phyloP scores from a whole-genome alignment of 1,140 invertebrate genomes.

The Arctopsyche grandis region DNA sequence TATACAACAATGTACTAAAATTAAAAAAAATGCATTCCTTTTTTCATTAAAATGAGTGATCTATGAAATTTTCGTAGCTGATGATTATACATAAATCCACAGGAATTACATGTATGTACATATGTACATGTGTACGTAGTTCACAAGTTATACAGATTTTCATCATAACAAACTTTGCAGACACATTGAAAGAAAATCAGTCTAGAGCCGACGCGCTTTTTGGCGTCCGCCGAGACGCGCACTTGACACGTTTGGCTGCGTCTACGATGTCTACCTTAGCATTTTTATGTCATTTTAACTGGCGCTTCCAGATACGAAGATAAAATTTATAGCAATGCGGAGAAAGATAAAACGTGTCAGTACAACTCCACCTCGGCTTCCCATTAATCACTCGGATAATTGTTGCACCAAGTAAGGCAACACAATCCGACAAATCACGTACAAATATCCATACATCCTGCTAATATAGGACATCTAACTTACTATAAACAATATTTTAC shows the following conservation, averaged over 20 bases:
- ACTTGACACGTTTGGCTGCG: slow-evolving; percentile 30
- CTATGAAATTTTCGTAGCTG: too few relatives aligned
- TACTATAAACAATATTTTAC: background rate
- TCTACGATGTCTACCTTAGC: background rate
- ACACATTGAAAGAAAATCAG: background rate
- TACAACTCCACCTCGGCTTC: background rate
- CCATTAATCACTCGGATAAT: background rate
- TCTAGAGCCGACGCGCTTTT: background rate
- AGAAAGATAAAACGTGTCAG: slow-evolving; percentile 1
- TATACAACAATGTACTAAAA: too few relatives aligned
- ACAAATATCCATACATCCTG: background rate
- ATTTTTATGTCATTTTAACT: slow-evolving; percentile 38
- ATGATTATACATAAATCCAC: too few relatives aligned
- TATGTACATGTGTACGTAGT: too few relatives aligned
- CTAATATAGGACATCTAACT: background rate
- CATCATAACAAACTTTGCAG: background rate
- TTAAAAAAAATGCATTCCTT: too few relatives aligned
- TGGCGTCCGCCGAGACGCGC: slow-evolving; percentile 12
- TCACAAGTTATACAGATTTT: background rate
- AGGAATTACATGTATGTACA: too few relatives aligned
- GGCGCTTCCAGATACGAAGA: slow-evolving; percentile 20
- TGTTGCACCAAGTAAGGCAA: background rate
- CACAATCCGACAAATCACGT: background rate
- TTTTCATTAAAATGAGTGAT: too few relatives aligned
- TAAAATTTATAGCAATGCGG: slow-evolving; percentile 5